phyloP scores from a whole-genome alignment of 2,797 vertebrate genomes.

The Prionace glauca region DNA sequence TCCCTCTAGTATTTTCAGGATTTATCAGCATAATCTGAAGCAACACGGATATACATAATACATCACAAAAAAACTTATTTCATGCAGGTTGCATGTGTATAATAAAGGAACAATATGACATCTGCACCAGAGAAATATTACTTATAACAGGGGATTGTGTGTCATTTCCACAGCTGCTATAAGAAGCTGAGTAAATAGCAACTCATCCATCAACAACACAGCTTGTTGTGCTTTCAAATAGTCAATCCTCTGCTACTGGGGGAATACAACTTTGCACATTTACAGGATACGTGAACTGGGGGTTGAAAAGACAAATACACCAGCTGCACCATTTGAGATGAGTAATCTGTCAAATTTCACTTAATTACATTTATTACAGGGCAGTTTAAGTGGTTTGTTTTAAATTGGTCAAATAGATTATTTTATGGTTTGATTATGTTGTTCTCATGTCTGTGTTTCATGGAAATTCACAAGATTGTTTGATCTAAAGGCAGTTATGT shows the following conservation, averaged over 20 bases:
- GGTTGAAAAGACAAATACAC: background rate
- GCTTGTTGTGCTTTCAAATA: background rate
- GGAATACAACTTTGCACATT: constrained; percentile 14
- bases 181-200: constrained; percentile 1
- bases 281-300: background rate
- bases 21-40: background rate
- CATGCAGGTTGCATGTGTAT: background rate
- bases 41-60: background rate
- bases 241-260: background rate
- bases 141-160: background rate
- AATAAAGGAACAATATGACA: constrained; percentile 10
- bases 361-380: background rate
- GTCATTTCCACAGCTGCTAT: constrained; percentile 12
- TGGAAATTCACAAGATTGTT: background rate
- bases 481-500: background rate
- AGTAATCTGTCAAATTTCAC: constrained; percentile 9
- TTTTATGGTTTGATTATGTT: background rate
- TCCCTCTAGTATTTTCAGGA: background rate
- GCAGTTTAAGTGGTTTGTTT: background rate
- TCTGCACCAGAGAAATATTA: constrained; percentile 1
- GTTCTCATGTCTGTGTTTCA: background rate
- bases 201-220: background rate
- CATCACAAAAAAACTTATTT: background rate
- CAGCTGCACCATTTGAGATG: background rate
- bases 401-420: background rate